Evolutionary conservation across 1,140 invertebrate genomes (phyloP), one percentile per base, ranked within the genome.

Genomic region (Bombyx mandarina): DNA sequence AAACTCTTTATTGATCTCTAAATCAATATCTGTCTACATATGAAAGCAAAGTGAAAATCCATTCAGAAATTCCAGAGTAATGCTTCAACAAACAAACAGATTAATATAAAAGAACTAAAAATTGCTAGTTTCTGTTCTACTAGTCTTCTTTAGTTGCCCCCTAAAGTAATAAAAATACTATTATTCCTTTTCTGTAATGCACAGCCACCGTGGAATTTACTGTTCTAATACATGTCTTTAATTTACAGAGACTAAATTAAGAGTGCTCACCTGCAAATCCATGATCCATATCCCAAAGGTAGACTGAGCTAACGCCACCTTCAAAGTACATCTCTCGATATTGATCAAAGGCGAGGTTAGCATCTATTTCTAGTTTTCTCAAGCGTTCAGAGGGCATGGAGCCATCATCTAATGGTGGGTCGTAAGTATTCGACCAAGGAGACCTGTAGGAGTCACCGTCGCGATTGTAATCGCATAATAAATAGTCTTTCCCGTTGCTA

Each of bases 301-400:
- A 99, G 0, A 99, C 98, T 8, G 98, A 99, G 1, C 98, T 99
- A 1, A 99, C 97, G 10, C 99, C 98, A 57, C 99, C 99, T 88
- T 99, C 99, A 88, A 99, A 99, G 89, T 99, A 99, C 94, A 99
- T 97, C 88, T 99, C 98, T 84, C 98, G 93, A 80, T 99, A 99
- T 78, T 98, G 96, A 86, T 99, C 98, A 87, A 99, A 99, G 8
- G 98, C 98, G 81, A 95, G 92, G 89, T 99, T 99, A 0, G 98
- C 98, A 80, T 99, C 98, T 52, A 99, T 93, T 90, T 99, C 99
- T 65, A 99, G 88, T 86, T 97, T 97, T 62, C 99, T 91, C 67
- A 99, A 90, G 71, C 94, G 92, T 74, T 99, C 98, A 18, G 98
- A 99, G 42, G 99, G 99, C 94, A 99, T 95, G 10, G 98, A 97